phyloP scores from a whole-genome alignment of 2,113 vertebrate genomes.

The Catharus fuscescens region DNA sequence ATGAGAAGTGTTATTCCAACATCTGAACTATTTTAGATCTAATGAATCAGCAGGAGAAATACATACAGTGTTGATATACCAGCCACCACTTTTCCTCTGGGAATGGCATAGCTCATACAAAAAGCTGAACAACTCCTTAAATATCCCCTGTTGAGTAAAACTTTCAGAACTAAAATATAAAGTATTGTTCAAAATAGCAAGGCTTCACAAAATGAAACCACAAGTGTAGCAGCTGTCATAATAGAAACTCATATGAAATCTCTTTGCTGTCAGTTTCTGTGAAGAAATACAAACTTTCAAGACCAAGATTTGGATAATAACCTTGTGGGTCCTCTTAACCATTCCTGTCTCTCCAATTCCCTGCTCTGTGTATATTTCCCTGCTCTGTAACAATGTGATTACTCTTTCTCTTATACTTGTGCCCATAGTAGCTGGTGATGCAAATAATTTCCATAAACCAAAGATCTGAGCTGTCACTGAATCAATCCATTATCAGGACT shows the following conservation, averaged over 20 bases:
- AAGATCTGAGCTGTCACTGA: not conserved
- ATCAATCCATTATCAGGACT: not conserved
- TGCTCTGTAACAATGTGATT: not conserved
- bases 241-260: not conserved
- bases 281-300: constrained; percentile 3
- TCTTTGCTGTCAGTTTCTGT: not conserved
- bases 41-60: constrained; percentile 26
- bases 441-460: not conserved
- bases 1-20: not conserved
- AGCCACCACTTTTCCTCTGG: not conserved
- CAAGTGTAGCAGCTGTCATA: not conserved
- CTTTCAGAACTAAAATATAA: not conserved
- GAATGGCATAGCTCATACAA: not conserved
- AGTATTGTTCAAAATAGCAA: constrained; percentile 30
- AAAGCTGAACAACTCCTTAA: constrained; percentile 15
- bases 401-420: not conserved
- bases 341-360: not conserved
- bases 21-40: not conserved
- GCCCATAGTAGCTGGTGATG: not conserved
- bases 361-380: not conserved
- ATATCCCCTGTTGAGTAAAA: not conserved
- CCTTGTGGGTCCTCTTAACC: not conserved
- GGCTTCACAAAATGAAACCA: constrained; percentile 32
- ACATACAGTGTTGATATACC: not conserved
- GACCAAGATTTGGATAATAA: not conserved